Base-by-base conservation (phyloP, 2,797 vertebrate genomes). In the Eleutherodactylus coqui region DNA sequence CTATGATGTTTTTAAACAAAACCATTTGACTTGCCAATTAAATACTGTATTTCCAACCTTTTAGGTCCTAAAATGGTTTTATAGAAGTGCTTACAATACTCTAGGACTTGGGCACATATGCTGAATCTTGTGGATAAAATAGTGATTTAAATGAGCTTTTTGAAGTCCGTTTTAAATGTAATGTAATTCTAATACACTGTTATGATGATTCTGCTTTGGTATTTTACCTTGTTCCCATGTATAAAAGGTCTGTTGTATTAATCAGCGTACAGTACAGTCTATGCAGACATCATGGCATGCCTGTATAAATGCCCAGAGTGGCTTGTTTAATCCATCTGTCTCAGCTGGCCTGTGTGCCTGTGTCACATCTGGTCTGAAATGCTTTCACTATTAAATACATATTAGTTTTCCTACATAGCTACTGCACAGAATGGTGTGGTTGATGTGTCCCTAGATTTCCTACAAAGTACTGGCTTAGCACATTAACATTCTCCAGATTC, bases 401-500 rank as follows among this genome's bases (percentile, higher is more conserved):
- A 87, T 73, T 60, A 43, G 41, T 62, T 87, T 72, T 82, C 38
- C 62, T 70, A 3, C 24, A 72, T 75, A 49, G 24, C 51, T 62
- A 72, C 62, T 72, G 51, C 49, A 83, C 21, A 72, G 9, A 79
- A 84, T 27, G 47, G 70, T 67, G 73, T 83, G 73, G 19, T 79
- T 83, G 49, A 72, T 38, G 64, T 87, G n/a, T 86, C 79, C 45
- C 24, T 82, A 64, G 32, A 16, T 27, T 83, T 82, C 73, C 58
- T 78, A 72, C 60, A 53, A 36, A 83, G 79, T 58, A 47, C 77
- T 60, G 27, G 75, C 62, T 87, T 87, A 70, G 49, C 75, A 83
- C 62, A 83, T 83, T 78, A 83, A 87, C 73, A 87, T 83, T 87
- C 64, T 73, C 86, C 75, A 83, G 75, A 83, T 83, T 79, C 72